These are phyloP conservation scores for Unio pictorum DNA, from an alignment of 2,888 invertebrate species.

Conservation along the genomic window DNA sequence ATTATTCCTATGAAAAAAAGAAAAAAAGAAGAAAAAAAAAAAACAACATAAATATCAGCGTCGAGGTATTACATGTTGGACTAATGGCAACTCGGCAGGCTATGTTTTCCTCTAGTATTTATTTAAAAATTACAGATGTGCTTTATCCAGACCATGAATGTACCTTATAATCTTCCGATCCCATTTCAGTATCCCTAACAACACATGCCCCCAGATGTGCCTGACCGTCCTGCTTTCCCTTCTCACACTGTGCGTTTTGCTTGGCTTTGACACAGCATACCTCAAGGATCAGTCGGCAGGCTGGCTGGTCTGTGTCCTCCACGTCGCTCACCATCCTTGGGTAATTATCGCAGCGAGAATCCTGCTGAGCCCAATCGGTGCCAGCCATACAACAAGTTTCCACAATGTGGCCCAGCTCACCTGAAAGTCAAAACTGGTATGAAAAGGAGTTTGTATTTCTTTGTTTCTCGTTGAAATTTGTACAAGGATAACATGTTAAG, in stretches of 20 bases:
- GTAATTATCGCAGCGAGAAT: slow-evolving; percentile 51
- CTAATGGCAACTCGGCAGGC: no score
- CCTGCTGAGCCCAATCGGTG: slow-evolving; percentile 51
- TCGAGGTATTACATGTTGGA: no score
- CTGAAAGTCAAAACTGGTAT: slow-evolving; percentile 28
- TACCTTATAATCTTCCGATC: slow-evolving; percentile 60
- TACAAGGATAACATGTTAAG: no score
- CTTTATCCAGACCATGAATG: slow-evolving; percentile 1
- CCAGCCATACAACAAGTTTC: slow-evolving; percentile 61
- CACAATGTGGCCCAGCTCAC: slow-evolving; percentile 37
- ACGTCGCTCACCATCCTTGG: slow-evolving; percentile 41
- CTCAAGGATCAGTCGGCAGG: slow-evolving; percentile 50
- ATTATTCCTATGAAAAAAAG: no score
- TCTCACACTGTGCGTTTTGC: slow-evolving; percentile 57
- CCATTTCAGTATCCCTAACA: slow-evolving; percentile 50
- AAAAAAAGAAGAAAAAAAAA: no score
- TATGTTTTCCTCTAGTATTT: no score
- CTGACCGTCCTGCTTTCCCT: slow-evolving; percentile 52
- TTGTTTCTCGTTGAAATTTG: no score
- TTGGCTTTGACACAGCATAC: slow-evolving; percentile 66
- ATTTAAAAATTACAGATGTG: no score
- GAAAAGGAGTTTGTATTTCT: no score
- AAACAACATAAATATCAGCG: no score
- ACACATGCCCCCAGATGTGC: slow-evolving; percentile 39
- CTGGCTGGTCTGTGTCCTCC: slow-evolving; percentile 29